These are phyloP conservation scores for Plebejus anna DNA, from an alignment of 2,888 invertebrate species.

Conservation along the genomic window DNA sequence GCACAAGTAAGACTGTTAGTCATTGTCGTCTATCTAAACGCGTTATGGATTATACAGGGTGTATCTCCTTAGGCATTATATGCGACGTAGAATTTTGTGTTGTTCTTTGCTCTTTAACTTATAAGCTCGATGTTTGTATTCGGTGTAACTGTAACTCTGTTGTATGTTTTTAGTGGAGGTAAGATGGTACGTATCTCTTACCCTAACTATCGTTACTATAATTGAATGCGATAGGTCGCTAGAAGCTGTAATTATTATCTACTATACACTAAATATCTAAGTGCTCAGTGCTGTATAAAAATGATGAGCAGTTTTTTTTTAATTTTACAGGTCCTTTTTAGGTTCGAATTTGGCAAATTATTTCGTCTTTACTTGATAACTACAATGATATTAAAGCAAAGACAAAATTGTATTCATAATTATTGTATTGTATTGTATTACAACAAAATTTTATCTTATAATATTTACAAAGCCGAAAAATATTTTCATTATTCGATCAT, in stretches of 20 bases:
- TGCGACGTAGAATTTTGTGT: slow-evolving; percentile 44
- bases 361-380: not conserved
- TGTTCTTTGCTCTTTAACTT: slow-evolving; percentile 39
- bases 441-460: no score
- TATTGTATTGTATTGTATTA: no score
- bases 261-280: not conserved
- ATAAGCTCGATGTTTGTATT: slow-evolving; percentile 37
- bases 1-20: not conserved
- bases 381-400: no score
- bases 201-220: not conserved
- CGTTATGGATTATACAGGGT: slow-evolving; percentile 76
- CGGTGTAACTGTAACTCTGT: slow-evolving; percentile 31
- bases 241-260: slow-evolving; percentile 35
- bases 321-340: not conserved
- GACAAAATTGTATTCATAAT: no score
- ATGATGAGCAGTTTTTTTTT: no score
- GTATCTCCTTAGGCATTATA: slow-evolving; percentile 67
- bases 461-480: no score
- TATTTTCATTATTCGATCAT: not conserved
- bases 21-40: slow-evolving; percentile 53
- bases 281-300: not conserved
- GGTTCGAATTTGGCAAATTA: not conserved
- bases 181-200: not conserved
- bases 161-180: slow-evolving; percentile 17
- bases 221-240: slow-evolving; percentile 37